Base-by-base conservation (phyloP, 2,797 vertebrate genomes). In the Sebastes glaucus region DNA sequence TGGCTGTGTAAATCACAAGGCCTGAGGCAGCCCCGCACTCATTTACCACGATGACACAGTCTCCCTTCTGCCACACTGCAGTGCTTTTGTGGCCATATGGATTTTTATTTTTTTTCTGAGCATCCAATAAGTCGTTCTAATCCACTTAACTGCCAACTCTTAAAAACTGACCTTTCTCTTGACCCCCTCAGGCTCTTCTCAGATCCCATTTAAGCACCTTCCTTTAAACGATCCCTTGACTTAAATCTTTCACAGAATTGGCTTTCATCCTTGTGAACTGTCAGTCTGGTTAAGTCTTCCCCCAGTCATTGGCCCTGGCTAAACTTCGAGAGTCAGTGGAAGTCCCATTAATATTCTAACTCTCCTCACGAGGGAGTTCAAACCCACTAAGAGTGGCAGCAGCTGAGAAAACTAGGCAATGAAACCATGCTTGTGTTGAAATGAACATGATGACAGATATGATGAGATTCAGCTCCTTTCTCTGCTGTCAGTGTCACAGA, bases 271-370 rank as follows among this genome's bases (percentile, higher is more conserved):
- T 62, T 71, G 72, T 75, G 77, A 88, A 83, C 89, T 93, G 90
- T 90, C 91, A 88, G 28, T 90, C 77, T 78, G 76, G 66, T 77
- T 88, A 87, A 88, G 83, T 86, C 85, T 77, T 70, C 72, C 62
- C 18, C 46, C 78, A 83, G 77, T 90, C 84, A 46, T 70, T 66
- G 71, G 68, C 77, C 71, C 65, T 56, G 73, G 84, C 77, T 90
- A 79, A 92, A 93, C 85, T 70, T 89, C 57, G n/a, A 52, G 22
- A 79, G 87, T 80, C 76, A 72, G 53, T 67, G 13, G 70, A 89
- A 74, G 70, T 86, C 38, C 80, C 77, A 89, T 94, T 87, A 92
- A 81, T 92, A 92, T 87, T 90, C 90, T 65, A 76, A 87, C 71
- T 46, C 52, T 59, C 66, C 75, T 85, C 78, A 87, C n/a, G 65